Evolutionary conservation across 1,140 invertebrate genomes (phyloP), one percentile per base, ranked within the genome.

Genomic region (Bombus sylvicola): DNA sequence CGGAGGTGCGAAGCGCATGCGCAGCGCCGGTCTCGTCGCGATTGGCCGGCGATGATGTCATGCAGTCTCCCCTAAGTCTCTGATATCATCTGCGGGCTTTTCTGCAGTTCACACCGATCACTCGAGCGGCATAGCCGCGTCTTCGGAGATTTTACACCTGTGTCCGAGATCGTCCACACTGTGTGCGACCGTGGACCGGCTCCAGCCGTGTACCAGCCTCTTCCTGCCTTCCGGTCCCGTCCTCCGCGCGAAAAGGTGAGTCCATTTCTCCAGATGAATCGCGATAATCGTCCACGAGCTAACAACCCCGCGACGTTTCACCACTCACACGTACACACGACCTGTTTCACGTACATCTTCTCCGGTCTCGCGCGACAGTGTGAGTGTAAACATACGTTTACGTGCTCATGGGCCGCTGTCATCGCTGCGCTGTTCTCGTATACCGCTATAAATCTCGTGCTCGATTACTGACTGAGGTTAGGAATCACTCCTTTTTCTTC

Each of bases 1-100:
- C 80, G 81, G 81, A 86, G 85, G 89, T 84, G 68, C 75, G 82
- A 39, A 59, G 83, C 93, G 93, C 88, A 73, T 88, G 81, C 91
- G 93, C 92, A 88, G 13, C 12, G 75, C 66, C 59, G 66, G 69
- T 22, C 31, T 53, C 34, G 76, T 62, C 25, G 47, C 74, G 57
- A 95, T 95, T 95, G 94, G 95, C 84, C 82, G 43, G 90, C 79
- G 93, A 92, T 95, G 95, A 95, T 95, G 95, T 95, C 95, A 95
- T 94, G 89, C 94, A 94, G 93, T 94, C 94, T 92, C 93, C 94
- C 94, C 93, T 93, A 93, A 90, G 92, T 94, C 93, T 93, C 91
- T 92, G 93, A 93, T 94, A 92, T 92, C 91, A 93, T 94, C 94
- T 94, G 94, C 93, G 93, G 93, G 93, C 89, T 95, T 94, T 94